phyloP scores from a whole-genome alignment of 1,140 invertebrate genomes.

The Ganaspis sp. region DNA sequence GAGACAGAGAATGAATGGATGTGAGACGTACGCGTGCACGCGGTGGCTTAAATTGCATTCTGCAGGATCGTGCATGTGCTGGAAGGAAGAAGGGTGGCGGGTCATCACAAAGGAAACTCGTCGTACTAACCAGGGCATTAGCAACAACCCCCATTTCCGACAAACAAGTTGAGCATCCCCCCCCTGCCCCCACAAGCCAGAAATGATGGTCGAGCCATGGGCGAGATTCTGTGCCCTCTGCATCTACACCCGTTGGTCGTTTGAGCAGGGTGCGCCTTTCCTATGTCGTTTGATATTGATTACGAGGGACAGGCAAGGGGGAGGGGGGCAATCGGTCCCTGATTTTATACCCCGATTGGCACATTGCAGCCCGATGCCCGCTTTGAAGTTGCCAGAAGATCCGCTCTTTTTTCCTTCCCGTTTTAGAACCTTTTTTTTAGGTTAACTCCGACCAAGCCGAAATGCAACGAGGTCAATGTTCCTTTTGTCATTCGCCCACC shows the following conservation, averaged over 20 bases:
- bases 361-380: constrained; percentile 67
- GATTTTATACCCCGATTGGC: constrained; percentile 69
- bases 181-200: constrained; percentile 28
- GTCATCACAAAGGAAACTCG: constrained; percentile 58
- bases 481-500: not conserved
- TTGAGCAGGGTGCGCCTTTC: constrained; percentile 45
- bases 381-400: constrained; percentile 64
- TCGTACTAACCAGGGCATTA: constrained; percentile 64
- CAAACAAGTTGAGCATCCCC: constrained; percentile 56
- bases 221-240: not conserved
- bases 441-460: constrained; percentile 17
- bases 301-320: constrained; percentile 58
- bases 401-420: constrained; percentile 47
- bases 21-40: constrained; percentile 48
- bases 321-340: constrained; percentile 50
- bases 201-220: constrained; percentile 42
- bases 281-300: constrained; percentile 66
- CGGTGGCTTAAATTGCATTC: constrained; percentile 61
- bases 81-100: constrained; percentile 52
- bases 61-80: constrained; percentile 45
- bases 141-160: constrained; percentile 57
- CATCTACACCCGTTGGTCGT: constrained; percentile 44
- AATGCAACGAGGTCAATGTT: constrained; percentile 25
- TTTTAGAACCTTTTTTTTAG: not conserved
- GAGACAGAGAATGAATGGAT: constrained; percentile 53